Conservation (phyloP, 2,888 invertebrate genomes). For the Pheosia gnoma region DNA sequence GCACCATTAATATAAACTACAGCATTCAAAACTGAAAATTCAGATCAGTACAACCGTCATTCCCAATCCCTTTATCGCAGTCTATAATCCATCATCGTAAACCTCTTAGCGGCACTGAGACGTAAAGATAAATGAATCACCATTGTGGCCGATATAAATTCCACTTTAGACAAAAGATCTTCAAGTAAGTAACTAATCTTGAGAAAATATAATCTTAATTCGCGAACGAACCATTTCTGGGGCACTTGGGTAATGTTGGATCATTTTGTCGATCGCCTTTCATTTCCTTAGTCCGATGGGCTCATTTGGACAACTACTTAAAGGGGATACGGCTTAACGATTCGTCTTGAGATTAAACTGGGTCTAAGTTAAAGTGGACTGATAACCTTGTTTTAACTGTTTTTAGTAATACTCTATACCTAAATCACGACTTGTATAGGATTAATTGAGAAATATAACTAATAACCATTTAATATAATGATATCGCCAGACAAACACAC, state of each 20-base stretch:
- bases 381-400: too few relatives aligned
- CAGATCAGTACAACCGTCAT: slow-evolving; percentile 16
- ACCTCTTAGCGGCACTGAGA: slow-evolving; percentile 9
- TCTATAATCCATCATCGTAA: slow-evolving; percentile 26
- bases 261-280: slow-evolving; percentile 68
- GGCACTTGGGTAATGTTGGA: slow-evolving; percentile 67
- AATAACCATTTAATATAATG: too few relatives aligned
- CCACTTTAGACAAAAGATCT: slow-evolving; percentile 32
- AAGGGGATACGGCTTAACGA: slow-evolving; percentile 17
- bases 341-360: slow-evolving; percentile 2
- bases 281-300: slow-evolving; percentile 67
- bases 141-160: slow-evolving; percentile 33
- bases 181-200: background rate
- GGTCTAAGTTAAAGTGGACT: too few relatives aligned
- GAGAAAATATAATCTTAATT: slow-evolving; percentile 32
- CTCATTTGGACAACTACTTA: slow-evolving; percentile 52
- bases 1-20: slow-evolving; percentile 11
- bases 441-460: too few relatives aligned
- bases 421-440: too few relatives aligned
- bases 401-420: too few relatives aligned
- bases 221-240: slow-evolving; percentile 31
- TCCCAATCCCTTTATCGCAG: background rate
- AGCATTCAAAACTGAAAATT: slow-evolving; percentile 18
- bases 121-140: slow-evolving; percentile 22
- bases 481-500: too few relatives aligned